Conservation (phyloP, 2,888 invertebrate genomes). For the Euproctis similis region DNA sequence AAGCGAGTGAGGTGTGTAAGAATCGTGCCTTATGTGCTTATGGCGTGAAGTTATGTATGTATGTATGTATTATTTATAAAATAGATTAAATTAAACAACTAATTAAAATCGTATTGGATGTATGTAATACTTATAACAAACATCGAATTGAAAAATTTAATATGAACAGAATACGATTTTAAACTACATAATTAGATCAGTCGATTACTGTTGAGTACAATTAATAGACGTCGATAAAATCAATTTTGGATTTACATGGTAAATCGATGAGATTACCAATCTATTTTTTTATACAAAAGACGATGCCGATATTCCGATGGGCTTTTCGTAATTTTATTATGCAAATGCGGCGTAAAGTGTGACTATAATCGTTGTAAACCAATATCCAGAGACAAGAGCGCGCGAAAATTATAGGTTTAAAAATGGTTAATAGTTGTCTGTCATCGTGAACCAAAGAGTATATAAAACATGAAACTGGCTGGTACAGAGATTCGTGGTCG, state of each 20-base stretch:
- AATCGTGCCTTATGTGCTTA: too few species aligned
- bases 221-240: constrained; percentile 43
- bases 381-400: constrained; percentile 38
- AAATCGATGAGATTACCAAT: constrained; percentile 35
- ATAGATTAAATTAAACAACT: too few species aligned
- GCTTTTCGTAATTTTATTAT: constrained; percentile 66
- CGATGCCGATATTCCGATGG: constrained; percentile 34
- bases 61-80: too few species aligned
- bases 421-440: too few species aligned
- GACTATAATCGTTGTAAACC: constrained; percentile 63
- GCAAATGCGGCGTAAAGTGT: constrained; percentile 72
- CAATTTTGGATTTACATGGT: constrained; percentile 46
- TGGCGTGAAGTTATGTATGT: too few species aligned
- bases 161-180: constrained; percentile 10
- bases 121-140: too few species aligned
- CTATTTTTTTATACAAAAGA: constrained; percentile 53
- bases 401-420: constrained; percentile 41
- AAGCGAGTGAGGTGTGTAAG: too few species aligned
- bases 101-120: too few species aligned
- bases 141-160: too few species aligned
- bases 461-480: too few species aligned
- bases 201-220: constrained; percentile 36
- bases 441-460: too few species aligned
- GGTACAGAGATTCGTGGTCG: too few species aligned
- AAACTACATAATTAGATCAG: constrained; percentile 20